phyloP scores from a whole-genome alignment of 1,140 invertebrate genomes.

The Daktulosphaira vitifoliae region DNA sequence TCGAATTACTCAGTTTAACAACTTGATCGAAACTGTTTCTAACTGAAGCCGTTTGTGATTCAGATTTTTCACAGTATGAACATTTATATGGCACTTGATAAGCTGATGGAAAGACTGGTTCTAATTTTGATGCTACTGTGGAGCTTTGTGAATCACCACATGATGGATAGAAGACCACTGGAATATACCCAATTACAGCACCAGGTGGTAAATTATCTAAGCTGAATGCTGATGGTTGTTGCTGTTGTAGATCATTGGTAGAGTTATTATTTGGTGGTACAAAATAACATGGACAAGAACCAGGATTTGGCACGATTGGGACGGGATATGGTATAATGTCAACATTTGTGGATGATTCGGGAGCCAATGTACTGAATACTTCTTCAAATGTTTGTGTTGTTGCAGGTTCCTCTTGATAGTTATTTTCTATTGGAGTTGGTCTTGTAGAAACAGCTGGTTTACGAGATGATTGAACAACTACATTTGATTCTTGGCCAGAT shows the following conservation, averaged over 20 bases:
- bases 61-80: slow-evolving; percentile 26
- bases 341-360: slow-evolving; percentile 43
- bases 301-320: slow-evolving; percentile 45
- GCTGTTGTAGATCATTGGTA: background rate
- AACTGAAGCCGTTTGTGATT: slow-evolving; percentile 9
- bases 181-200: slow-evolving; percentile 50
- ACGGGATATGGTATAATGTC: slow-evolving; percentile 49
- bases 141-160: slow-evolving; percentile 47
- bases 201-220: slow-evolving; percentile 42
- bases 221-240: slow-evolving; percentile 10
- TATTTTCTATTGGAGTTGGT: background rate
- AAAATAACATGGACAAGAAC: slow-evolving; percentile 49
- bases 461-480: background rate
- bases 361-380: background rate
- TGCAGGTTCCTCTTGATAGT: background rate
- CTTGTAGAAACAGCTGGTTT: background rate
- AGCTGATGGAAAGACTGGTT: slow-evolving; percentile 50
- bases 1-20: background rate
- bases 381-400: background rate
- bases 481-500: background rate
- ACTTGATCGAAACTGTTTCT: slow-evolving; percentile 17
- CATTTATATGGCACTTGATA: slow-evolving; percentile 44
- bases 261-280: slow-evolving; percentile 44
- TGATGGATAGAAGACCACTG: slow-evolving; percentile 52
- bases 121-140: slow-evolving; percentile 43